These are phyloP conservation scores for Euborellia annulipes DNA, from an alignment of 1,140 invertebrate genomes.

Conservation along the genomic window DNA sequence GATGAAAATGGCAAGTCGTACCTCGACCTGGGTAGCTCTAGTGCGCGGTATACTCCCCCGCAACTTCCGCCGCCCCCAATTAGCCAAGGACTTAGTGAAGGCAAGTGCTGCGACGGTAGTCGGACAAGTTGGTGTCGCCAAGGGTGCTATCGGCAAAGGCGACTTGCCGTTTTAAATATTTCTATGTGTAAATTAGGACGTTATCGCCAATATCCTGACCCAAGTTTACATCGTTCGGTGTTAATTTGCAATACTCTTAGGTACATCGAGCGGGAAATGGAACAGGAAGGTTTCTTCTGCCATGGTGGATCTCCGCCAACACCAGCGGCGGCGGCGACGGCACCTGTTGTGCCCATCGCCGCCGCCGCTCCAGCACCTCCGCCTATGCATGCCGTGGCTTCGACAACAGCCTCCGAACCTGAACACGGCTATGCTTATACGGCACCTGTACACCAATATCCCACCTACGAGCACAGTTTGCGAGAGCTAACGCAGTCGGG, in stretches of 20 bases:
- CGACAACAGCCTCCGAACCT: not conserved
- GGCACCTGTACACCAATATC: constrained; percentile 23
- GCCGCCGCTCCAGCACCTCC: not conserved
- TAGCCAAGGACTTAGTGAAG: constrained; percentile 19
- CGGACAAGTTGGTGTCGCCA: constrained; percentile 55
- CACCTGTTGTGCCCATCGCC: not conserved
- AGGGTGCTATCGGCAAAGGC: constrained; percentile 60
- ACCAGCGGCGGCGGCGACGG: constrained; percentile 2
- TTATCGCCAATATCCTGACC: constrained; percentile 74
- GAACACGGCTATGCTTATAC: constrained; percentile 11
- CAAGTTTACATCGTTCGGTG: constrained; percentile 78
- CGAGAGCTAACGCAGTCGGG: constrained; percentile 16
- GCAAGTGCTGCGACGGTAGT: constrained; percentile 53
- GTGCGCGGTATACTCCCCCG: constrained; percentile 13
- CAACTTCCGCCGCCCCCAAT: not conserved
- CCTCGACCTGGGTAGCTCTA: constrained; percentile 61
- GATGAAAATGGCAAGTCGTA: constrained; percentile 84
- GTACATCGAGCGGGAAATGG: constrained; percentile 79
- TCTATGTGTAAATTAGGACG: constrained; percentile 84
- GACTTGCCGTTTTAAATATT: constrained; percentile 77
- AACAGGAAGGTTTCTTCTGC: constrained; percentile 43
- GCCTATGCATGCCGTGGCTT: not conserved
- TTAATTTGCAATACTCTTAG: constrained; percentile 88
- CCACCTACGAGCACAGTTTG: constrained; percentile 18
- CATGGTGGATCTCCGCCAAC: constrained; percentile 22